A percentile compares a stretch with the other conserved stretches of the same genome.
phyloP scores from a whole-genome alignment of 1,140 invertebrate species.

The Argopecten irradians region DNA sequence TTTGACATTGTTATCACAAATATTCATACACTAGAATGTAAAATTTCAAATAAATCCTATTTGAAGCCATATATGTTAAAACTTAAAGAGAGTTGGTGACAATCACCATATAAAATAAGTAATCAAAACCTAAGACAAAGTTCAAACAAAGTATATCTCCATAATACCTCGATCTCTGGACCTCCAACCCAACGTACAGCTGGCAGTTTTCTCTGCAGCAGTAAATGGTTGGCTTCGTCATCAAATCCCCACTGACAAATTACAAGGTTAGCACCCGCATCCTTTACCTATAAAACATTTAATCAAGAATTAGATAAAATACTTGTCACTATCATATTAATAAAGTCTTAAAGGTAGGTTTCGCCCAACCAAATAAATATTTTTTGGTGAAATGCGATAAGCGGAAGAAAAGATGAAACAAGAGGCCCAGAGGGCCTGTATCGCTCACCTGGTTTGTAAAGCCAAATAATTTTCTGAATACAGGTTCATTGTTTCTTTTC shows the following conservation, averaged over 20 bases:
- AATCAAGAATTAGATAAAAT: no score
- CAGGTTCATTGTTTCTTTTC: no score
- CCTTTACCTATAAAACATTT: conserved; percentile 83
- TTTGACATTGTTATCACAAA: neutral
- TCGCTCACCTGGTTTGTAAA: no score
- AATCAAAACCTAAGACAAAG: neutral
- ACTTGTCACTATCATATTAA: no score
- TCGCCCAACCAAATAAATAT: no score
- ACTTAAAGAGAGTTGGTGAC: neutral
- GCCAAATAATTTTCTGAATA: no score
- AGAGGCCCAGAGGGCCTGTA: no score
- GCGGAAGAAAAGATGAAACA: no score
- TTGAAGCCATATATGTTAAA: neutral
- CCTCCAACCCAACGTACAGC: conserved; percentile 98
- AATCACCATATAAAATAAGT: neutral
- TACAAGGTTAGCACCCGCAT: conserved; percentile 96
- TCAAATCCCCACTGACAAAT: conserved; percentile 99
- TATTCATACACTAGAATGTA: neutral
- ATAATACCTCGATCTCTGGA: conserved; percentile 89
- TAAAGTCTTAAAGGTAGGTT: no score
- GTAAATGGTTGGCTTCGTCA: conserved; percentile 99
- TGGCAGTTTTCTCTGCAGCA: conserved; percentile 94
- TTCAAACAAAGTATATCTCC: no score
- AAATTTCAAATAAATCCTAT: neutral
- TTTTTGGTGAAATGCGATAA: no score